Evolutionary conservation across 1,140 invertebrate genomes (phyloP), one percentile per base, ranked within the genome.

Genomic region (Nasonia giraulti): DNA sequence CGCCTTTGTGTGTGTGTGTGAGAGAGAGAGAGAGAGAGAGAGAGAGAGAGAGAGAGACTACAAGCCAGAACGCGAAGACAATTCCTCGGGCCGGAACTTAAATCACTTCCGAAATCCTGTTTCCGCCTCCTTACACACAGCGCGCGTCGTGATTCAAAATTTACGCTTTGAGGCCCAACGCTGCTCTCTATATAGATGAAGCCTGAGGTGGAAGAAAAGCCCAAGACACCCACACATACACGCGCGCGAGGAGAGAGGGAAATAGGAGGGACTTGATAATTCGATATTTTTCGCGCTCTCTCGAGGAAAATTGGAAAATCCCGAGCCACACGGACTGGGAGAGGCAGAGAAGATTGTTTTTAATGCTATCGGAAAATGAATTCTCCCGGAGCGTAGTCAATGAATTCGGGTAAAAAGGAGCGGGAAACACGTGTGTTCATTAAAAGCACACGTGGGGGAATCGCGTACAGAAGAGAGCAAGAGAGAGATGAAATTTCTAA

Each of bases 91-190:
- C 82, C 75, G 44, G 44, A 78, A 84, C 82, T 84, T 84, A 84
- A 84, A 84, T 84, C 79, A 85, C 83, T 85, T 85, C 79, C 77
- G 50, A 84, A 84, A 84, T 84, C 77, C 77, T 66, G 83, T 80
- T 80, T 84, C 77, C 83, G 69, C 71, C 79, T 40, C 79, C 62
- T 81, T 77, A 80, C 71, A 80, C 55, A 79, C 27, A 50, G 37
- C 44, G 40, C 66, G 68, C 50, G 78, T 84, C 68, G 62, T 81
- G 78, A 84, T 84, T 84, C 78, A 66, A 84, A 84, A 81, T 85
- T 85, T 85, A 85, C 79, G 71, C 79, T 80, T 74, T 62, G 40
- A 40, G 69, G 83, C 31, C 17, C 31, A 23, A 23, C 2, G 23
- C 0, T 23, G 33, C 40, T 50, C 40, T 23, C 71, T 23, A 23